These are phyloP conservation scores for Cabera pusaria DNA, from an alignment of 2,888 invertebrate species.

Conservation along the genomic window DNA sequence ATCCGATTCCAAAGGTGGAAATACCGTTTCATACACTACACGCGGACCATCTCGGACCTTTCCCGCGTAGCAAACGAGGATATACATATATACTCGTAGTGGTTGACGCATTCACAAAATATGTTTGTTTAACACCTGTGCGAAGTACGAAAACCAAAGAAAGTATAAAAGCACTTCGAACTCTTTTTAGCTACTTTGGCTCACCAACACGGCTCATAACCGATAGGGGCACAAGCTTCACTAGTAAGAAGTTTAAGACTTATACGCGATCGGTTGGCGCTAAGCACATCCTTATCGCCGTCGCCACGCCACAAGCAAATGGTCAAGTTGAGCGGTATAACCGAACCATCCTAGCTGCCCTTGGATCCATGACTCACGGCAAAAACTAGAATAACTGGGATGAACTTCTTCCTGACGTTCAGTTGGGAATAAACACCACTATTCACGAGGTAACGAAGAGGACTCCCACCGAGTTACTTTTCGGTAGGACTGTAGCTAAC, in stretches of 20 bases:
- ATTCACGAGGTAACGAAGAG: conserved; percentile 22
- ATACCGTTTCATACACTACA: neutral
- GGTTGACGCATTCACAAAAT: conserved; percentile 2
- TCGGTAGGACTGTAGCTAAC: conserved; percentile 21
- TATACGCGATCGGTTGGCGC: too few relatives aligned
- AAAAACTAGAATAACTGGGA: conserved; percentile 19
- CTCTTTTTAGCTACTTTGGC: too few relatives aligned
- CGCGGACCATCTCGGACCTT: neutral
- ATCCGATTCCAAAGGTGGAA: neutral
- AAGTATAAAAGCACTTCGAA: neutral
- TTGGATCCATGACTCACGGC: conserved; percentile 1
- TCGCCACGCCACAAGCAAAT: conserved; percentile 1
- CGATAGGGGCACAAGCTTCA: too few relatives aligned
- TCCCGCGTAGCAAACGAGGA: neutral
- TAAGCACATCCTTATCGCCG: too few relatives aligned
- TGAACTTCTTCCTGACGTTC: conserved; percentile 19
- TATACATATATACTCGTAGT: neutral
- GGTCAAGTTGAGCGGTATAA: neutral
- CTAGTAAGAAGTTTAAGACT: too few relatives aligned
- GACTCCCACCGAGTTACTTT: conserved; percentile 27
- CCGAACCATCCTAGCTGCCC: neutral
- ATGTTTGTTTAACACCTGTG: neutral
- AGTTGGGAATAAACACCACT: conserved; percentile 25
- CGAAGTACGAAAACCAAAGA: conserved; percentile 1
- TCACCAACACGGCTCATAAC: too few relatives aligned